These are phyloP conservation scores for Sylvilagus bachmani DNA, from an alignment of 2,113 vertebrate species.

Conservation along the genomic window DNA sequence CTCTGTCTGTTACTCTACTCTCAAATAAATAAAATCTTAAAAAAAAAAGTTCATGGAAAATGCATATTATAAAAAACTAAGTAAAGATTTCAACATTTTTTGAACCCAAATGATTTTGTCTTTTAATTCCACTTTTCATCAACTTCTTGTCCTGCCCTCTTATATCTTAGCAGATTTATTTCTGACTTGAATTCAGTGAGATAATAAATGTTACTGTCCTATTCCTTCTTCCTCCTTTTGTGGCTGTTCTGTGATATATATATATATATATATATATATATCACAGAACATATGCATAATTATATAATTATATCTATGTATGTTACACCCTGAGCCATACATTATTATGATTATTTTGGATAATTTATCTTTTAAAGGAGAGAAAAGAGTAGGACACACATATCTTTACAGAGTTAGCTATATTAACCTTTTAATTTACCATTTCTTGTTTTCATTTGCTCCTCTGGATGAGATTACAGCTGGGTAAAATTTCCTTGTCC, in stretches of 20 bases:
- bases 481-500: background rate
- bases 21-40: too few species aligned
- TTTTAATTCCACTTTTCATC: too few species aligned
- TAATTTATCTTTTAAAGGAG: slow-evolving; percentile 4
- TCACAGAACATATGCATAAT: too few species aligned
- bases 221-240: background rate
- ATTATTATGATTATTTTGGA: background rate
- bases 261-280: too few species aligned
- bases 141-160: too few species aligned
- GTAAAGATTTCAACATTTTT: too few species aligned
- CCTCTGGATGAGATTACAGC: background rate
- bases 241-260: background rate
- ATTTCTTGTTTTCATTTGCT: background rate
- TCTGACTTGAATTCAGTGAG: background rate
- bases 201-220: background rate
- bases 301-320: background rate
- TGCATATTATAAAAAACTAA: too few species aligned
- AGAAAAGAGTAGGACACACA: background rate
- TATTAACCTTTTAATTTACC: background rate
- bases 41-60: too few species aligned
- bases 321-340: background rate
- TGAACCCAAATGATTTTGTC: too few species aligned
- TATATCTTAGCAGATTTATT: background rate
- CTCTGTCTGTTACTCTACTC: too few species aligned
- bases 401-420: background rate